Conservation (phyloP, 1,140 invertebrate species). For the Saccostrea glomerata region DNA sequence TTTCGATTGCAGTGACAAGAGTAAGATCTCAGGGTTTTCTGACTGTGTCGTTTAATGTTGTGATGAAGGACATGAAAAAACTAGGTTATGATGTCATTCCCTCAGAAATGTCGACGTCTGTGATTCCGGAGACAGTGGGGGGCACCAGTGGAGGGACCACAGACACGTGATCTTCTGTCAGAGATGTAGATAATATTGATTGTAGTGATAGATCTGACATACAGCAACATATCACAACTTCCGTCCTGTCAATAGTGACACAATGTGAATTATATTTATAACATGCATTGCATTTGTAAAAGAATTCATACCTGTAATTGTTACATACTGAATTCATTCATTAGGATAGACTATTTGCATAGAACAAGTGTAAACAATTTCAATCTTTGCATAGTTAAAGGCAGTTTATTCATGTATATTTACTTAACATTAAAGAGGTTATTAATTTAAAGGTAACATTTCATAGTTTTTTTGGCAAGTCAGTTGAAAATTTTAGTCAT, state of each 20-base stretch:
- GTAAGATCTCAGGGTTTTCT: constrained; percentile 85
- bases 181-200: neutral
- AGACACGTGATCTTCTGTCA: constrained; percentile 42
- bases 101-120: constrained; percentile 71
- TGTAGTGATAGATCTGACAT: neutral
- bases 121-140: constrained; percentile 70
- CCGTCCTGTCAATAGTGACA: neutral
- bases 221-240: neutral
- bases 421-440: too few relatives aligned
- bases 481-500: too few relatives aligned
- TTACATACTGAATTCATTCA: too few relatives aligned
- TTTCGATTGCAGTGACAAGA: constrained; percentile 84
- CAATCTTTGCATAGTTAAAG: too few relatives aligned
- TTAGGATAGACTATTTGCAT: too few relatives aligned
- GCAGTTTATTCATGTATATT: too few relatives aligned
- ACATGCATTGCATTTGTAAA: neutral
- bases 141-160: constrained; percentile 57
- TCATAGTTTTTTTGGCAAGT: too few relatives aligned
- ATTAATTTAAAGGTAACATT: too few relatives aligned
- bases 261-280: too few relatives aligned
- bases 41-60: constrained; percentile 84
- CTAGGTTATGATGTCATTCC: constrained; percentile 82
- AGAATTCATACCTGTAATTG: too few relatives aligned
- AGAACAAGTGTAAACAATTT: too few relatives aligned
- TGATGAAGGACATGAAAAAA: constrained; percentile 86